Conservation (phyloP, 92 coral and sea anemone genomes). For the Metridium senile region DNA sequence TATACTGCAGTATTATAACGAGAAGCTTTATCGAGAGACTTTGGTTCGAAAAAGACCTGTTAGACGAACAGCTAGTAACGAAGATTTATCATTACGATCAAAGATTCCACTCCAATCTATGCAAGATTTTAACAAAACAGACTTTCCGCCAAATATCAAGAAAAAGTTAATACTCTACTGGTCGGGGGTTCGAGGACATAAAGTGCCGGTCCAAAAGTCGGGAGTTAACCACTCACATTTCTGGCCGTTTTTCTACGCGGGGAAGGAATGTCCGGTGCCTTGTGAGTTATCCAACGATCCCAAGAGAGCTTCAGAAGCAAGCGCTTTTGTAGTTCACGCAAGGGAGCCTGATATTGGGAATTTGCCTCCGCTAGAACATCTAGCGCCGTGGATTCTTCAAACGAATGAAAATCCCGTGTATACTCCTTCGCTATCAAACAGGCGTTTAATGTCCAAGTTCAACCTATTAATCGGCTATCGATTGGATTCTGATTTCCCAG, state of each 20-base stretch:
- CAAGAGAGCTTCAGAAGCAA: slow-evolving; percentile 75
- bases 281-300: slow-evolving; percentile 88
- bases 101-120: slow-evolving; percentile 14
- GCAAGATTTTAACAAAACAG: slow-evolving; percentile 51
- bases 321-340: slow-evolving; percentile 94
- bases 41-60: slow-evolving; percentile 32
- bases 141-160: slow-evolving; percentile 56
- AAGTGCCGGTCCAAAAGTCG: slow-evolving; percentile 78
- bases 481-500: slow-evolving; percentile 94
- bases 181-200: slow-evolving; percentile 82
- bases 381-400: slow-evolving; percentile 95
- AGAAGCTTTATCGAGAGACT: slow-evolving; percentile 41
- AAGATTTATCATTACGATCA: not conserved
- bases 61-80: slow-evolving; percentile 34
- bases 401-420: slow-evolving; percentile 92
- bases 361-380: slow-evolving; percentile 85
- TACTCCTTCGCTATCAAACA: slow-evolving; percentile 73
- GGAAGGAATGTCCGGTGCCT: slow-evolving; percentile 86
- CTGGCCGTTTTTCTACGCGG: slow-evolving; percentile 99
- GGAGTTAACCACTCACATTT: slow-evolving; percentile 82
- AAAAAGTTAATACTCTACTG: slow-evolving; percentile 78
- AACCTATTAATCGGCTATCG: slow-evolving; percentile 82
- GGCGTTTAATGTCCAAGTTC: slow-evolving; percentile 78
- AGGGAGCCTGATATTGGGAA: slow-evolving; percentile 83
- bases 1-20: slow-evolving; percentile 73